phyloP scores from a whole-genome alignment of 2,113 vertebrate genomes.

The Etia nguti region DNA sequence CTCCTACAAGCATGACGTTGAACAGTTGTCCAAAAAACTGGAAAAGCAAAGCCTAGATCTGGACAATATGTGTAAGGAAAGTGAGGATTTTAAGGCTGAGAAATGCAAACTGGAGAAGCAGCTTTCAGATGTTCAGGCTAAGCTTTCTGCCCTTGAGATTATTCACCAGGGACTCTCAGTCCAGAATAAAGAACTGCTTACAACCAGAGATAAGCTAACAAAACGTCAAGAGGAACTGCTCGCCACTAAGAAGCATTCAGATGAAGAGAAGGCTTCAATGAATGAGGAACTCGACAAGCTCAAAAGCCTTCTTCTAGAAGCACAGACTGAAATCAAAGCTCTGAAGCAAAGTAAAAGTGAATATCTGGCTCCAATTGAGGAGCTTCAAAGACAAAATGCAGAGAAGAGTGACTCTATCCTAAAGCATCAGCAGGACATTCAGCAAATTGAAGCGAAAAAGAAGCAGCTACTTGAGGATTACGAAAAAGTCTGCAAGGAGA shows the following conservation, averaged over 20 bases:
- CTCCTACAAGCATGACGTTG: slow-evolving; percentile 84
- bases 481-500: slow-evolving; percentile 71
- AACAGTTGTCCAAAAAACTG: slow-evolving; percentile 84
- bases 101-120: slow-evolving; percentile 74
- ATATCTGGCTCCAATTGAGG: slow-evolving; percentile 58
- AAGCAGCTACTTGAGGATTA: slow-evolving; percentile 75
- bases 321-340: slow-evolving; percentile 64
- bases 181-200: slow-evolving; percentile 71
- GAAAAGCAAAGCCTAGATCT: slow-evolving; percentile 83
- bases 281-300: slow-evolving; percentile 62
- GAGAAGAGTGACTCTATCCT: slow-evolving; percentile 46
- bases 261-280: slow-evolving; percentile 60
- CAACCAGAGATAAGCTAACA: slow-evolving; percentile 63
- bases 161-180: slow-evolving; percentile 68
- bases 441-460: slow-evolving; percentile 59
- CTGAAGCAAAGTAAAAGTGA: slow-evolving; percentile 55
- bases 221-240: slow-evolving; percentile 73
- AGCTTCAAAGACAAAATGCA: slow-evolving; percentile 66
- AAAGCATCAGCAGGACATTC: slow-evolving; percentile 62
- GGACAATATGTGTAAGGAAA: slow-evolving; percentile 77
- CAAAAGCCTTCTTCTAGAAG: slow-evolving; percentile 64
- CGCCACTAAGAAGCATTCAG: slow-evolving; percentile 55
- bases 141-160: slow-evolving; percentile 66
- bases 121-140: slow-evolving; percentile 73
- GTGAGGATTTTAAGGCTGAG: slow-evolving; percentile 74